Percentiles rank a stretch among this genome's conserved stretches.
Evolutionary conservation across 2,797 vertebrate species (phyloP).

Genomic region (Eulemur albifrons): DNA sequence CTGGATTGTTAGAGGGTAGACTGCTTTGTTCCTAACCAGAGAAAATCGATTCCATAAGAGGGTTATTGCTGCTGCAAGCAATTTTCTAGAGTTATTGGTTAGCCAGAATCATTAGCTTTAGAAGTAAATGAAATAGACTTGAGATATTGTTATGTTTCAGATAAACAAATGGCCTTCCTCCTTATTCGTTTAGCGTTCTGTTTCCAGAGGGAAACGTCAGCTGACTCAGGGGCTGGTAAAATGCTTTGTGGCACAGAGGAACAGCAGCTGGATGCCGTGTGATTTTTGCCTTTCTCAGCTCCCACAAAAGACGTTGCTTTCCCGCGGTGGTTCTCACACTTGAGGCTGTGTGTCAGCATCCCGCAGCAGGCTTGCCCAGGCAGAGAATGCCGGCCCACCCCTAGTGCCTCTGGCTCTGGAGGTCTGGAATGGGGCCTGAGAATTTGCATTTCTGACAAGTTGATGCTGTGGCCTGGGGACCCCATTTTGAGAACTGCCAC

Average conservation of each 20-base stretch:
- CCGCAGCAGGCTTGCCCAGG: not conserved
- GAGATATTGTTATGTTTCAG: slow-evolving; percentile 49
- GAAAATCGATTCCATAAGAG: not conserved
- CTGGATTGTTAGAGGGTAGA: not conserved
- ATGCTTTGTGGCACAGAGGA: not conserved
- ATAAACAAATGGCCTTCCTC: slow-evolving; percentile 58
- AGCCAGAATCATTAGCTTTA: slow-evolving; percentile 63
- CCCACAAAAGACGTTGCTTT: fast-evolving
- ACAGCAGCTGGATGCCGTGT: not conserved
- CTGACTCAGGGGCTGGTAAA: not conserved
- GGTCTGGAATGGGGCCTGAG: not conserved
- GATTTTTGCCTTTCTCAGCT: not conserved
- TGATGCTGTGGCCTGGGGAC: not conserved
- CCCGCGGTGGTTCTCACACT: not conserved
- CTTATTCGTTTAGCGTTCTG: slow-evolving; percentile 39
- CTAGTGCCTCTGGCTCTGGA: not conserved
- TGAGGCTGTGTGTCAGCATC: not conserved
- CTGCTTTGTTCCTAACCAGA: slow-evolving; percentile 46
- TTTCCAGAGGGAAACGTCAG: not conserved
- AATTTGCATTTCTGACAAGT: not conserved
- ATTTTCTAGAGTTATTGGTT: slow-evolving; percentile 38
- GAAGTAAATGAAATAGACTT: slow-evolving; percentile 70
- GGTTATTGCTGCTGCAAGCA: slow-evolving; percentile 52
- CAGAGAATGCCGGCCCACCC: too few relatives aligned
- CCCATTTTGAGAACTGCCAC: not conserved